Evolutionary conservation across 2,888 invertebrate genomes (phyloP).

Genomic region (Synergus itoensis): DNA sequence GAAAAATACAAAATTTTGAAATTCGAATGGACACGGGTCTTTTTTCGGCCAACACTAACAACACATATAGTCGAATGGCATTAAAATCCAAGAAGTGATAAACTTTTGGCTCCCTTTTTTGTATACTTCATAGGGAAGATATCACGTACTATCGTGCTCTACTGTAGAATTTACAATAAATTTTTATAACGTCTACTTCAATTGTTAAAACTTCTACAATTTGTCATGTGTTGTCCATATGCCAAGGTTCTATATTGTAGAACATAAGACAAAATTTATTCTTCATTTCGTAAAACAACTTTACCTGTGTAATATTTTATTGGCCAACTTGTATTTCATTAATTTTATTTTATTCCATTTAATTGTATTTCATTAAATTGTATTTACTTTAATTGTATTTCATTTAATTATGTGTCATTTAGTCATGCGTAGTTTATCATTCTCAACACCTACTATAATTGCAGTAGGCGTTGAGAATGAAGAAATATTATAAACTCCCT

Average conservation of each 20-base stretch:
- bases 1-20: conserved; percentile 42
- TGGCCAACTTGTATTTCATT: conserved; percentile 29
- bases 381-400: conserved; percentile 1
- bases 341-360: conserved; percentile 14
- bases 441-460: too few relatives aligned
- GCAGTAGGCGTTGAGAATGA: conserved; percentile 42
- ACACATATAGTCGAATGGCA: conserved; percentile 28
- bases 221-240: conserved; percentile 23
- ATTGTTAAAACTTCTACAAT: conserved; percentile 33
- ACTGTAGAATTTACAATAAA: conserved; percentile 33
- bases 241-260: conserved; percentile 17
- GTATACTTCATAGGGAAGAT: conserved; percentile 22
- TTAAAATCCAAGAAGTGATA: conserved; percentile 39
- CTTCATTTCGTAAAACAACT: conserved; percentile 3
- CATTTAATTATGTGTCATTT: conserved; percentile 36
- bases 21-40: conserved; percentile 36
- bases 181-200: conserved; percentile 24
- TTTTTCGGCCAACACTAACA: conserved; percentile 23
- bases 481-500: conserved; percentile 8
- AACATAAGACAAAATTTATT: conserved; percentile 7
- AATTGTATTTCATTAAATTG: conserved; percentile 24
- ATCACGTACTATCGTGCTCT: conserved; percentile 13
- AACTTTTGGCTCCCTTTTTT: conserved; percentile 29
- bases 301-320: conserved; percentile 26
- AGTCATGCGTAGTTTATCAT: conserved; percentile 45